Conservation (phyloP, 2,113 vertebrate genomes). For the Sapajus apella region DNA sequence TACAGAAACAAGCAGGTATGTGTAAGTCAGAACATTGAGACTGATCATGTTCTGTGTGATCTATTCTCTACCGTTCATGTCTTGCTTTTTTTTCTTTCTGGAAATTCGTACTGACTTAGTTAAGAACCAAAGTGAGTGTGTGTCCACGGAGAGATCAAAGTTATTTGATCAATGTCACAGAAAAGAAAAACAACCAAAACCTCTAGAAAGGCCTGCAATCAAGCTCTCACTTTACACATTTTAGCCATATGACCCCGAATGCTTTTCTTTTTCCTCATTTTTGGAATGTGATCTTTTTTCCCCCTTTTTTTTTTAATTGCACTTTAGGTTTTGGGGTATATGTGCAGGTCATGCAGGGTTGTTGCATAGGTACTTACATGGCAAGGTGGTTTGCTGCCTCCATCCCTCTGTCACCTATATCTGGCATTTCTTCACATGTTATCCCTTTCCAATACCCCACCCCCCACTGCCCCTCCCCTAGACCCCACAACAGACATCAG, state of each 20-base stretch:
- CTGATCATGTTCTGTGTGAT: rapidly evolving
- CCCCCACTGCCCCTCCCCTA: no score
- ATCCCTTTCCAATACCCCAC: no score
- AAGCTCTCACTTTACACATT: background rate
- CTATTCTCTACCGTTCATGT: rapidly evolving
- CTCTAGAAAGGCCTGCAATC: no score
- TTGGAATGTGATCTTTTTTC: background rate
- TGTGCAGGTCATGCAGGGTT: no score
- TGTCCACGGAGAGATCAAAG: background rate
- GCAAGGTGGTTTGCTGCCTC: no score
- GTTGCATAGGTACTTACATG: no score
- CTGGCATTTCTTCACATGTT: no score
- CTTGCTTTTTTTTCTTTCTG: background rate
- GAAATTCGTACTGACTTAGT: background rate
- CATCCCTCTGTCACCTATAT: no score
- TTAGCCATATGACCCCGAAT: background rate
- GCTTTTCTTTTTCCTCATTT: background rate
- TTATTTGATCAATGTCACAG: background rate
- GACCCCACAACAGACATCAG: no score
- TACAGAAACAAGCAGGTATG: slow-evolving; percentile 94
- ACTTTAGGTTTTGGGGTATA: no score
- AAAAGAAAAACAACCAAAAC: background rate
- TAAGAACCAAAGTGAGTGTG: background rate
- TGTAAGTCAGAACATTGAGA: background rate
- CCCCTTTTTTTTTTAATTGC: no score